Base-by-base conservation (phyloP, 2,797 vertebrate genomes). In the Cyclura pinguis region DNA sequence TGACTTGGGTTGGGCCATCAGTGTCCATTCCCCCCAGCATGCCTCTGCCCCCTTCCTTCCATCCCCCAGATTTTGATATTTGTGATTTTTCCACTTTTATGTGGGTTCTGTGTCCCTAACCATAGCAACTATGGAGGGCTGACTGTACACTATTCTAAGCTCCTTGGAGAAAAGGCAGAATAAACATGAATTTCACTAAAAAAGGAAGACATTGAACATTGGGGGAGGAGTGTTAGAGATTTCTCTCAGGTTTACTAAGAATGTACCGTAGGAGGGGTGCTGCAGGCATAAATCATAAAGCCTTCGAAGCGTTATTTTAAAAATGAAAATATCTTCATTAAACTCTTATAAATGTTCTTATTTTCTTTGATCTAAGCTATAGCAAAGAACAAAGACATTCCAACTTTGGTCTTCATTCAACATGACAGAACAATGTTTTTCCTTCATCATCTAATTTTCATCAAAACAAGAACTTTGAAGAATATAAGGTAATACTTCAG, bases 291-390 rank as follows among this genome's bases (percentile, higher is more conserved):
- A 90, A 92, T 90, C 76, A 4, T 64, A 86, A 62, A 91, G 86
- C 83, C 73, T 77, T 18, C 67, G 62, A 55, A 62, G 20, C 47
- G 47, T 82, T 87, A 86, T 0, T 0, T 67, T 12, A 76, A 84
- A 80, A 0, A 0, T 2, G 72, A 77, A 91, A 78, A 94, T 87
- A 62, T 93, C 87, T 85, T 83, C 80, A 35, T 62, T 87, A 90
- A 93, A 85, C n/a, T 20, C 9, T 52, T 38, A 38, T 76, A 50
- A 92, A 93, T 89, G 0, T 38, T 13, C 10, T 0, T 38, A 10
- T 80, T 88, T 80, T 90, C 87, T 88, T 72, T 90, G 80, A 57
- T 1, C n/a, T 47, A 72, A 52, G 42, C 24, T 59, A 72, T 0
- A 0, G 57, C 7, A 35, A 86, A 88, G 35, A 84, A 84, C 0